phyloP scores from a whole-genome alignment of 2,797 vertebrate species.

The Sebastes trivittatus region DNA sequence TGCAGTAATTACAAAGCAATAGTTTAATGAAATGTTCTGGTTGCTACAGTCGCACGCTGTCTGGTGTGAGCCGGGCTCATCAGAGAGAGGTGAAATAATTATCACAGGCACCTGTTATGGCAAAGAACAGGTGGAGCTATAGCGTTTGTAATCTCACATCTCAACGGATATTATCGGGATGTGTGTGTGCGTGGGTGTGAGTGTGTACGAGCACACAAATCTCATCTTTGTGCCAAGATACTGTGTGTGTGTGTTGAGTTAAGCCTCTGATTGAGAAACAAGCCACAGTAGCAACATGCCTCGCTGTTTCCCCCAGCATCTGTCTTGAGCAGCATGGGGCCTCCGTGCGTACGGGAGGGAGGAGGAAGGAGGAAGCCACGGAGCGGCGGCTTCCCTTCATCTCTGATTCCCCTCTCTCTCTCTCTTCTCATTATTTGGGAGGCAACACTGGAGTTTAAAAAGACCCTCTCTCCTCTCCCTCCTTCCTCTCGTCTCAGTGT shows the following conservation, averaged over 20 bases:
- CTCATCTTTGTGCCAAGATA: slow-evolving; percentile 56
- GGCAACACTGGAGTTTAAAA: slow-evolving; percentile 49
- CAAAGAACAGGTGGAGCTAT: slow-evolving; percentile 75
- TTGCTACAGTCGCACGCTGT: slow-evolving; percentile 46
- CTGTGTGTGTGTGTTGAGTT: slow-evolving; percentile 59
- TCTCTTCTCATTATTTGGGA: slow-evolving; percentile 62
- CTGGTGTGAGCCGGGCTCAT: slow-evolving; percentile 59
- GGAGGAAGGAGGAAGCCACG: slow-evolving; percentile 31
- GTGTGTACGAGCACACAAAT: slow-evolving; percentile 43
- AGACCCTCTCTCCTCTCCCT: slow-evolving; percentile 1
- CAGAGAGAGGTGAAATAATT: slow-evolving; percentile 72
- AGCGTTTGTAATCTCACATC: slow-evolving; percentile 69
- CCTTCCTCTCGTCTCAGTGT: slow-evolving; percentile 48
- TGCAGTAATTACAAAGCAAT: slow-evolving; percentile 59
- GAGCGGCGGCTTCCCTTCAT: slow-evolving; percentile 53
- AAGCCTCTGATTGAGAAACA: slow-evolving; percentile 83
- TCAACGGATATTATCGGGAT: slow-evolving; percentile 58
- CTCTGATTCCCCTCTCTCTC: slow-evolving; percentile 26
- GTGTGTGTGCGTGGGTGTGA: slow-evolving; percentile 37
- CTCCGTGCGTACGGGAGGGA: slow-evolving; percentile 8
- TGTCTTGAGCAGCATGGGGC: slow-evolving; percentile 73
- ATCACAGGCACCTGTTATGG: slow-evolving; percentile 76
- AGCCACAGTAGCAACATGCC: slow-evolving; percentile 74
- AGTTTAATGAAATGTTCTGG: slow-evolving; percentile 59
- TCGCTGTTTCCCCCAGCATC: slow-evolving; percentile 71